Conservation (phyloP, 2,113 vertebrate genomes). For the Entomyzon cyanotis region DNA sequence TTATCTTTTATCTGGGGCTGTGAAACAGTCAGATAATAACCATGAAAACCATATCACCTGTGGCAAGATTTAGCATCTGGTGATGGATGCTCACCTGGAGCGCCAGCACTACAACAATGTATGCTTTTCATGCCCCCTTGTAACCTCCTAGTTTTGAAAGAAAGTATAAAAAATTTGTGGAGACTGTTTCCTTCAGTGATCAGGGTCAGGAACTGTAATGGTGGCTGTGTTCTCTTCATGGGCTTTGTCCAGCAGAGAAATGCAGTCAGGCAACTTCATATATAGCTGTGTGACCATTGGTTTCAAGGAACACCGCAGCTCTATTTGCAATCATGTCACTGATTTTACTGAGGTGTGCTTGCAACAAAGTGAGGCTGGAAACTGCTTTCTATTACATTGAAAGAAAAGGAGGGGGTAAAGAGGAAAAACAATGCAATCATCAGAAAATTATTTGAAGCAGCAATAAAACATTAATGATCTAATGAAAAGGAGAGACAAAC, state of each 20-base stretch:
- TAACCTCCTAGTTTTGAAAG: background rate
- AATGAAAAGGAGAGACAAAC: constrained; percentile 12
- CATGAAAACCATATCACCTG: background rate
- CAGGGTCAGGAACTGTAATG: background rate
- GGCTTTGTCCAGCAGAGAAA: background rate
- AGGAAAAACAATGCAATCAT: background rate
- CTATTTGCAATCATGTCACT: background rate
- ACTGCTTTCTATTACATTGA: background rate
- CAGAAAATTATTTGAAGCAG: constrained; percentile 18
- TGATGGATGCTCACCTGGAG: background rate
- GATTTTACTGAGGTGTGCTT: background rate
- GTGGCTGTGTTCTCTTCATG: background rate
- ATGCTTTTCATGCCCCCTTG: background rate
- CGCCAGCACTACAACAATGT: background rate
- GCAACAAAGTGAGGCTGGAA: background rate
- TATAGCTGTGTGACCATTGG: background rate
- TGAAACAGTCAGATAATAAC: constrained; percentile 26
- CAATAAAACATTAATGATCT: background rate
- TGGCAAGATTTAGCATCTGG: background rate
- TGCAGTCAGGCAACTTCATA: background rate
- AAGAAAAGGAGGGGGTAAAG: background rate
- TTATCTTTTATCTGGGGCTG: constrained; percentile 46
- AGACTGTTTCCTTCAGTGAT: background rate
- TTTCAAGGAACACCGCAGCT: background rate
- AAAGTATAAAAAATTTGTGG: background rate